Percentiles rank a stretch among this genome's conserved stretches.
phyloP scores from a whole-genome alignment of 1,140 invertebrate genomes.

The Temnothorax nylanderi region DNA sequence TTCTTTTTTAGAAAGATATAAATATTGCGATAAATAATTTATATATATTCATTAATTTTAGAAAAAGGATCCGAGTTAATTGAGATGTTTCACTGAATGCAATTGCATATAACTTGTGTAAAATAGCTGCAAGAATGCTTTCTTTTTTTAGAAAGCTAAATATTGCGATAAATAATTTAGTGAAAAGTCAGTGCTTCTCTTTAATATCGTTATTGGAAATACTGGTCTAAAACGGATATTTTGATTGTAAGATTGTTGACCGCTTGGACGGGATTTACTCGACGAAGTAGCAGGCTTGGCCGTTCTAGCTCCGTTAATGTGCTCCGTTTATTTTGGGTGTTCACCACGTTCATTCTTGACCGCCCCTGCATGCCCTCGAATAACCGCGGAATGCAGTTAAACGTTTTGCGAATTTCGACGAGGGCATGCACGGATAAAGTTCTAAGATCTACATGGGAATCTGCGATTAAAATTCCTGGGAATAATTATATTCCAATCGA shows the following conservation, averaged over 20 bases:
- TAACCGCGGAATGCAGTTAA: constrained; percentile 49
- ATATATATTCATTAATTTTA: not conserved
- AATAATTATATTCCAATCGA: not conserved
- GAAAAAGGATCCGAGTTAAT: not conserved
- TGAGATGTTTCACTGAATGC: no score
- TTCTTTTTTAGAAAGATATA: not conserved
- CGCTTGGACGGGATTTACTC: not conserved
- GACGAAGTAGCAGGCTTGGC: not conserved
- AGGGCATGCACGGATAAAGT: not conserved
- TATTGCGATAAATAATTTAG: not conserved
- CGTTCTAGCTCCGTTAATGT: constrained; percentile 24
- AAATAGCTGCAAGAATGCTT: not conserved
- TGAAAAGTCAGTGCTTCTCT: not conserved
- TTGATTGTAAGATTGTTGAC: not conserved
- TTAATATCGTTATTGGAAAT: not conserved
- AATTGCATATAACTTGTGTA: not conserved
- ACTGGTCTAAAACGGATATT: not conserved
- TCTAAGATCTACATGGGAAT: not conserved
- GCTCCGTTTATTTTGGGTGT: constrained; percentile 52
- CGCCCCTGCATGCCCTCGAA: constrained; percentile 30
- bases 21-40: not conserved
- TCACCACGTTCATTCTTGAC: constrained; percentile 41
- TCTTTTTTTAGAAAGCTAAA: not conserved
- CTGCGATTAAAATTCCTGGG: constrained; percentile 33
- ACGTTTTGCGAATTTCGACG: constrained; percentile 41